phyloP scores from a whole-genome alignment of 2,888 invertebrate species.

The Lobophora halterata region DNA sequence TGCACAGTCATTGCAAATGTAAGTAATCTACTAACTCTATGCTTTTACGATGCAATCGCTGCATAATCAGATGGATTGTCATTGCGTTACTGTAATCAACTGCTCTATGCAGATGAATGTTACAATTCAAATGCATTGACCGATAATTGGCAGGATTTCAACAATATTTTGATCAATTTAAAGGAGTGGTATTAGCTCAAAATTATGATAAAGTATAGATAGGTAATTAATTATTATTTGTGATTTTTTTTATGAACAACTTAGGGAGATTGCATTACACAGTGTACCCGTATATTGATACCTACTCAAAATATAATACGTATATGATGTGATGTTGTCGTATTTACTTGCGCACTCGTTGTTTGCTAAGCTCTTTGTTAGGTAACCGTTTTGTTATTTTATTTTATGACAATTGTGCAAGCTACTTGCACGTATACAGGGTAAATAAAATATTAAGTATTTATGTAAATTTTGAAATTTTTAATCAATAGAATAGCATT shows the following conservation, averaged over 20 bases:
- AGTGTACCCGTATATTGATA: no score
- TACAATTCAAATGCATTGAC: constrained; percentile 9
- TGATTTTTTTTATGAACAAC: no score
- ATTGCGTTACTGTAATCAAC: constrained; percentile 2
- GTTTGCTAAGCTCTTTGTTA: constrained; percentile 38
- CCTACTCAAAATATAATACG: no score
- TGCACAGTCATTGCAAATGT: constrained; percentile 28
- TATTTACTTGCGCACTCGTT: constrained; percentile 11
- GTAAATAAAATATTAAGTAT: constrained; percentile 18
- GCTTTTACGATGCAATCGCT: constrained; percentile 7
- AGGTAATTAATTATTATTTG: no score
- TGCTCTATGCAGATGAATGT: constrained; percentile 11
- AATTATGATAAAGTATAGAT: no score
- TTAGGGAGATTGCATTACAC: no score
- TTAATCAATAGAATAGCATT: no score
- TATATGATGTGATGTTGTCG: constrained; percentile 1
- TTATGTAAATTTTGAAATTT: no score
- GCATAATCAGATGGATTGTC: neutral
- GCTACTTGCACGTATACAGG: constrained; percentile 21
- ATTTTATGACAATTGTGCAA: constrained; percentile 42
- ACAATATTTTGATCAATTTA: no score
- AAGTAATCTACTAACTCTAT: constrained; percentile 26
- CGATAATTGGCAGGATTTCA: no score
- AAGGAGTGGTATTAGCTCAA: no score
- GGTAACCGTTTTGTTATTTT: constrained; percentile 39